Conservation (phyloP, 2,888 invertebrate species). For the Chaitophorus viminalis region DNA sequence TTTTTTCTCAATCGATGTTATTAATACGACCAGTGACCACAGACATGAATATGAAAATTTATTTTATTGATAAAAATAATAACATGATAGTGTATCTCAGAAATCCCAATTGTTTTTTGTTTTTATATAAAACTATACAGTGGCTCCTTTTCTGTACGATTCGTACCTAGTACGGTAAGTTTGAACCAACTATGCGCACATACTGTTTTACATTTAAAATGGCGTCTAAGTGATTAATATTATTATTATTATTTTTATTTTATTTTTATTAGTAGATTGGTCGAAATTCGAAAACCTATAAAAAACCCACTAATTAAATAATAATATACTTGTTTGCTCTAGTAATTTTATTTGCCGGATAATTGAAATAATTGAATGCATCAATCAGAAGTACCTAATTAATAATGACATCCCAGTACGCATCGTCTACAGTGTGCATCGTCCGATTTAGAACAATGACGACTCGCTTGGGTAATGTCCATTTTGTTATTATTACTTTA, state of each 20-base stretch:
- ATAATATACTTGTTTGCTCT: neutral
- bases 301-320: neutral
- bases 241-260: constrained; percentile 37
- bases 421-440: neutral
- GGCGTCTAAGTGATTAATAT: constrained; percentile 62
- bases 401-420: constrained; percentile 13
- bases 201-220: constrained; percentile 55
- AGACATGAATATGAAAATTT: neutral
- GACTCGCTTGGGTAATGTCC: constrained; percentile 31
- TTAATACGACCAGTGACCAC: no score
- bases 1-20: neutral
- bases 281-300: neutral
- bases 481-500: neutral
- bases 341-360: neutral
- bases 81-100: neutral
- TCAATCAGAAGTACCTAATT: constrained; percentile 19
- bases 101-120: neutral
- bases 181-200: neutral
- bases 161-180: neutral
- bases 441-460: neutral
- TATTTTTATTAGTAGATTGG: constrained; percentile 17
- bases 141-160: neutral
- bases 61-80: neutral
- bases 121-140: neutral
- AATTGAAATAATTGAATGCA: constrained; percentile 8